Evolutionary conservation across 1,140 invertebrate species (phyloP).

Genomic region (Gryon sp.): DNA sequence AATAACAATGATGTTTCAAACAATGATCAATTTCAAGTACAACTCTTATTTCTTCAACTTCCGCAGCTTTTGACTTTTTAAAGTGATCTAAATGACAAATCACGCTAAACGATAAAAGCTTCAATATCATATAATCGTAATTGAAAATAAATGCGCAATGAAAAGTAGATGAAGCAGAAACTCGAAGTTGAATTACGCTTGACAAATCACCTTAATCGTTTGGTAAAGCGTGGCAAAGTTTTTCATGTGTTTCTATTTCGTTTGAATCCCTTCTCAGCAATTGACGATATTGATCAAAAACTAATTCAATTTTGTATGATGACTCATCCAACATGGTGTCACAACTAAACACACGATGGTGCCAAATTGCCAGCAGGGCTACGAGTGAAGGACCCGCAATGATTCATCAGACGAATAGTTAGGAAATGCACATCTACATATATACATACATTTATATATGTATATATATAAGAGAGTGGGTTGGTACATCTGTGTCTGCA

Average conservation of each 20-base stretch:
- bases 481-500: too few relatives aligned
- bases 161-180: not conserved
- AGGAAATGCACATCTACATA: not conserved
- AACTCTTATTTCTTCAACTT: too few relatives aligned
- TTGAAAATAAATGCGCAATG: not conserved
- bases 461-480: too few relatives aligned
- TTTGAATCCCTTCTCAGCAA: conserved; percentile 6
- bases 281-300: conserved; percentile 51
- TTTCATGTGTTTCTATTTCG: not conserved
- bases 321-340: conserved; percentile 50
- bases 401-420: conserved; percentile 44
- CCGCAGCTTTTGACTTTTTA: too few relatives aligned
- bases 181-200: conserved; percentile 2
- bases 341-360: conserved; percentile 17
- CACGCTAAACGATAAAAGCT: too few relatives aligned
- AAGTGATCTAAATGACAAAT: too few relatives aligned
- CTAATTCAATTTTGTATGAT: conserved; percentile 53
- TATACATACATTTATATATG: too few relatives aligned
- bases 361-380: conserved; percentile 23
- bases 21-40: too few relatives aligned
- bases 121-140: too few relatives aligned
- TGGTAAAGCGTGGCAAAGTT: not conserved
- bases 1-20: too few relatives aligned
- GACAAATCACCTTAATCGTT: conserved; percentile 16
- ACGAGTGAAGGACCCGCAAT: conserved; percentile 17